Evolutionary conservation across 2,888 invertebrate genomes (phyloP), one percentile per base, ranked within the genome.

Genomic region (Silvanus unidentatus): DNA sequence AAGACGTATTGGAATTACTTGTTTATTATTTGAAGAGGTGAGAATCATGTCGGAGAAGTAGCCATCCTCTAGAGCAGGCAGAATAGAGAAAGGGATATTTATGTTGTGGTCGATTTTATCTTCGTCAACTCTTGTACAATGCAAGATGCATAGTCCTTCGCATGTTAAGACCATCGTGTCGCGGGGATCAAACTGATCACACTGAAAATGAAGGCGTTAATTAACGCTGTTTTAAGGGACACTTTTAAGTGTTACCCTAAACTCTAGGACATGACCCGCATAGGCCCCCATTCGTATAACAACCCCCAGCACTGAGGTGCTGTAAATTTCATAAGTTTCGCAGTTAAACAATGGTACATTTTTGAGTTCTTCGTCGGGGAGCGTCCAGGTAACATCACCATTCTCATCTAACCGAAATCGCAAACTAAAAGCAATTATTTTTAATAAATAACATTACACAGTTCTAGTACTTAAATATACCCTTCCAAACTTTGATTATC

Each of bases 251-350:
- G n/a, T n/a, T 61, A 76, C 76, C 57, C 67, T 71, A 66, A 82
- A 83, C 66, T 82, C 82, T 55, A 83, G 79, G 53, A 81, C 77
- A 66, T 82, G 78, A 5, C 82, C 82, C 28, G 77, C 78, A 64
- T 79, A 80, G 30, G 80, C 78, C 22, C 81, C 81, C 68, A 82
- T 80, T 47, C 77, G 69, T 22, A 79, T 65, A 12, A 69, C 66
- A 10, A 69, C 57, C 10, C 49, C 50, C 12, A 52, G 47, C 16
- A 48, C 58, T 4, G 69, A 65, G 14, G 64, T 63, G 42, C 58
- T 65, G 49, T 69, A 70, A 41, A 79, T 72, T 71, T 82, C 82
- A 63, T 79, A 83, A n/a, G 81, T 82, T 66, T 83, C 82, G 70
- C 82, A 82, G 60, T 75, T 77, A 64, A 82, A 82, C 57, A 83